A percentile compares a stretch with the other conserved stretches of the same genome.
phyloP scores from a whole-genome alignment of 2,888 invertebrate species.

The Fabriciana adippe region DNA sequence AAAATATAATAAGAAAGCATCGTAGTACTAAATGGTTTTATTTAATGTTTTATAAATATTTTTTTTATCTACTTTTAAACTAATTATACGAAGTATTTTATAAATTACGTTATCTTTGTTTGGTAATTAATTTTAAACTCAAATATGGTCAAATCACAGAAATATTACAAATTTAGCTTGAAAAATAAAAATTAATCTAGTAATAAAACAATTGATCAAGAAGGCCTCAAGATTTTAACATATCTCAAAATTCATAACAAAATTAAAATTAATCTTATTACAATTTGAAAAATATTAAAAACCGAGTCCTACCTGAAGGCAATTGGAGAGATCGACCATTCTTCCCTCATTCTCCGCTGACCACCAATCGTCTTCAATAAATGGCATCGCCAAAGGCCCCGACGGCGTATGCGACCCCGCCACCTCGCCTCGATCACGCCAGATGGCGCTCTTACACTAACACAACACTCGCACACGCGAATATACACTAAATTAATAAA shows the following conservation, averaged over 20 bases:
- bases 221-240: background rate
- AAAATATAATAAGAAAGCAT: conserved; percentile 21
- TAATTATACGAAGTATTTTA: too few relatives aligned
- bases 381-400: conserved; percentile 92
- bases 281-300: background rate
- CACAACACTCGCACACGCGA: conserved; percentile 58
- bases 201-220: background rate
- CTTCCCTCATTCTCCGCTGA: conserved; percentile 97
- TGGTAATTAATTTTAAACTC: too few relatives aligned
- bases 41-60: background rate
- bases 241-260: conserved; percentile 3
- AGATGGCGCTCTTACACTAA: conserved; percentile 60
- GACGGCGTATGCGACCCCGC: conserved; percentile 85
- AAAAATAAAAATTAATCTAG: too few relatives aligned
- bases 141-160: too few relatives aligned
- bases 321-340: conserved; percentile 94
- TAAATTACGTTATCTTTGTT: too few relatives aligned
- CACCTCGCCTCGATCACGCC: conserved; percentile 75
- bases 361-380: conserved; percentile 98
- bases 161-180: too few relatives aligned
- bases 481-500: conserved; percentile 68
- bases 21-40: background rate
- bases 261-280: conserved; percentile 3
- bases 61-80: too few relatives aligned
- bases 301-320: conserved; percentile 86